phyloP scores from a whole-genome alignment of 2,113 vertebrate species.

The Hyla sarda region DNA sequence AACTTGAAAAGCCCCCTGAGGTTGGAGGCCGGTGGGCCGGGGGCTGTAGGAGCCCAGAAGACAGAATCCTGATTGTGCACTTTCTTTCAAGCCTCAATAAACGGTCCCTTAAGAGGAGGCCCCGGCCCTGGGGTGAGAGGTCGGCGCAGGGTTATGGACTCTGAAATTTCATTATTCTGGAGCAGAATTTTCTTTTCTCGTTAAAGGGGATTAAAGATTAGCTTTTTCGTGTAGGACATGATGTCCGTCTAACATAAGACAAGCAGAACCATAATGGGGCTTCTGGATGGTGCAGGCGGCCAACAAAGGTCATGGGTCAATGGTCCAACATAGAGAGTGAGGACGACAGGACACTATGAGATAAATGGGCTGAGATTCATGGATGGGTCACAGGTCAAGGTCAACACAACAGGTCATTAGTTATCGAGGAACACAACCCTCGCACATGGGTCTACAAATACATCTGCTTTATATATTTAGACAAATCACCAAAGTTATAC shows the following conservation, averaged over 20 bases:
- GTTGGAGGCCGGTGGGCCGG: conserved; percentile 63
- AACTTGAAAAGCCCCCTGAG: conserved; percentile 66
- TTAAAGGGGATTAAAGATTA: neutral
- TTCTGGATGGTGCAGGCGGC: neutral
- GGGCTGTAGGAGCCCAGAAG: conserved; percentile 67
- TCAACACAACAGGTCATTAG: neutral
- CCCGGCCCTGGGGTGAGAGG: conserved; percentile 66
- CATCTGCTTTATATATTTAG: too few species aligned
- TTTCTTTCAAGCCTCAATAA: conserved; percentile 66
- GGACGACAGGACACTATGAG: too few species aligned
- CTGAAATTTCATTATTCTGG: conserved; percentile 21
- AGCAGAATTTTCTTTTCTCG: neutral
- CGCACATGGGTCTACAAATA: neutral
- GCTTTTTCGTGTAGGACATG: neutral
- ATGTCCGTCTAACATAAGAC: neutral
- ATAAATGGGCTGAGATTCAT: neutral
- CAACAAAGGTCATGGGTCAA: neutral
- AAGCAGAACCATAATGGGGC: neutral
- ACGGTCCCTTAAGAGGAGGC: conserved; percentile 66
- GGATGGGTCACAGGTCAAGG: neutral
- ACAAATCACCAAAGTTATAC: neutral
- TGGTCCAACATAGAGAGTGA: neutral
- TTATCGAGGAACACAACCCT: too few species aligned
- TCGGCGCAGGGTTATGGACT: conserved; percentile 66
- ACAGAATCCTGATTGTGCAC: conserved; percentile 73